Conservation (phyloP, 2,797 vertebrate genomes). For the Danio jaintianensis region DNA sequence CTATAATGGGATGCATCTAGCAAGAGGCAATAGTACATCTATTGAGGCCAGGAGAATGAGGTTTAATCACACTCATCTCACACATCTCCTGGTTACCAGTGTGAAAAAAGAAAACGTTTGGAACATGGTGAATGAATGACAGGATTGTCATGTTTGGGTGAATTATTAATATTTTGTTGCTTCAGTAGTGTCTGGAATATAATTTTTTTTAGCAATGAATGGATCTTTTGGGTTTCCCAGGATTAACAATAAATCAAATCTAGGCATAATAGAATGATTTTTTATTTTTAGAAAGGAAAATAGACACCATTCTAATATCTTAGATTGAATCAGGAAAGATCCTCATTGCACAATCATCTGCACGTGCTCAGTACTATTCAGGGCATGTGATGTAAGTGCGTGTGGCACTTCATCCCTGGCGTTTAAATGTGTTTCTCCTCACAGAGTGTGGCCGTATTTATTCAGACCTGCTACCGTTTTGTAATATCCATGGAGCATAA, state of each 20-base stretch:
- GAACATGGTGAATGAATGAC: background rate
- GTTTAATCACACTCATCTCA: no score
- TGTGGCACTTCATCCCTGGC: background rate
- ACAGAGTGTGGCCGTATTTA: slow-evolving; percentile 17
- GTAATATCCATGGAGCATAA: slow-evolving; percentile 13
- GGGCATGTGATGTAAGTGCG: background rate
- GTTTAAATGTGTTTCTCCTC: slow-evolving; percentile 40
- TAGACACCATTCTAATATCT: background rate
- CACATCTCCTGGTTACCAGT: no score
- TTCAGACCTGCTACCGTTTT: slow-evolving; percentile 33
- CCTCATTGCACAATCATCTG: background rate
- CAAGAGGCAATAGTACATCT: no score
- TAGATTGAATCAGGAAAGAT: slow-evolving; percentile 9
- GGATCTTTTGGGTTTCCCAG: slow-evolving; percentile 5
- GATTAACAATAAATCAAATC: slow-evolving; percentile 42
- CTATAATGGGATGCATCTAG: no score
- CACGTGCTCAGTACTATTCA: background rate
- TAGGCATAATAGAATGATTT: background rate
- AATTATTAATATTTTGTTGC: background rate
- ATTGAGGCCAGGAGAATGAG: no score
- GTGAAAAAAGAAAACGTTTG: background rate
- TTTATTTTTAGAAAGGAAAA: background rate
- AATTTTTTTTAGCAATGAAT: slow-evolving; percentile 12
- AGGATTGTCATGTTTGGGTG: rapidly evolving
- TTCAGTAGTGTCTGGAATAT: slow-evolving; percentile 3